Conservation (phyloP, 2,797 vertebrate genomes). For the Mus minutoides region DNA sequence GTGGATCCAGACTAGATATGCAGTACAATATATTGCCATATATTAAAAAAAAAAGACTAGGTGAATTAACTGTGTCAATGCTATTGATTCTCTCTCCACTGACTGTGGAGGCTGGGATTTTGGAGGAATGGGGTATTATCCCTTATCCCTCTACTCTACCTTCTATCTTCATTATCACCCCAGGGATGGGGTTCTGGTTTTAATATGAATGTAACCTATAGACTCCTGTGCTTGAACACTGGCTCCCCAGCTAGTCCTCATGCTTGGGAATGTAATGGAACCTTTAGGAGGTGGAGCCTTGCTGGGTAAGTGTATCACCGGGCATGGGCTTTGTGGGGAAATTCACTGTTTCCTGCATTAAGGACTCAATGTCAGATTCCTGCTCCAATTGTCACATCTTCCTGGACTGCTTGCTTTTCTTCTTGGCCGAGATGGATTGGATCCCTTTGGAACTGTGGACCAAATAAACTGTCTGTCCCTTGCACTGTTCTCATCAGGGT, state of each 20-base stretch:
- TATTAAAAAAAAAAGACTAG: not conserved
- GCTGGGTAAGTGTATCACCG: not conserved
- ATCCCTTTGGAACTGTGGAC: not conserved
- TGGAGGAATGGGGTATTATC: not conserved
- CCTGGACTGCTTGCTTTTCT: not conserved
- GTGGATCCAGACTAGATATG: not conserved
- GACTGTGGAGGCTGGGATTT: not conserved
- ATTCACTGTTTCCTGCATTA: not conserved
- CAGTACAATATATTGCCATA: not conserved
- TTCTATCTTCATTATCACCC: not conserved
- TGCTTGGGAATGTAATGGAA: not conserved
- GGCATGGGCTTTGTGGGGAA: too few relatives aligned
- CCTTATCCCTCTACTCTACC: fast-evolving
- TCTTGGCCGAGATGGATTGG: not conserved
- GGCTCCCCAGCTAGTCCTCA: not conserved
- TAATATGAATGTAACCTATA: not conserved
- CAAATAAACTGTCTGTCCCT: not conserved
- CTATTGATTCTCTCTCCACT: not conserved
- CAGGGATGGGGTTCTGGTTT: not conserved
- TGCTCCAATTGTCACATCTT: not conserved
- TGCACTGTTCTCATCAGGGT: not conserved
- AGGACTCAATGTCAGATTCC: not conserved
- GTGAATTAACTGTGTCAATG: not conserved
- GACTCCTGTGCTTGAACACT: not conserved
- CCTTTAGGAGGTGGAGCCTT: not conserved